These are phyloP conservation scores for Eupithecia subfuscata DNA, from an alignment of 2,888 invertebrate genomes.

Conservation along the genomic window DNA sequence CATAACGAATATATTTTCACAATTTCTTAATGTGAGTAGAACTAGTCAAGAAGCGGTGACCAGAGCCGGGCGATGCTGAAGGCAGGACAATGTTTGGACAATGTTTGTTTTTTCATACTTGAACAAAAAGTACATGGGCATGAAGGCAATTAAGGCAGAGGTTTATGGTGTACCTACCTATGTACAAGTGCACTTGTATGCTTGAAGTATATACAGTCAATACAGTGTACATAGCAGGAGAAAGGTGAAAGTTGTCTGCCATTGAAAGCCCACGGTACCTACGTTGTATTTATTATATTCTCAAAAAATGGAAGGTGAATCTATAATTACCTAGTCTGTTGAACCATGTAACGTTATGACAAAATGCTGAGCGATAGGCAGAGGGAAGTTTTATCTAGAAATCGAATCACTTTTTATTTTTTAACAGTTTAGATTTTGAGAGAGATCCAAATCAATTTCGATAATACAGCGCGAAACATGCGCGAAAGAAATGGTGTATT, in stretches of 20 bases:
- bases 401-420: neutral
- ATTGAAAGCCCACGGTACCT: neutral
- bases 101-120: neutral
- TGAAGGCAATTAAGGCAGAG: neutral
- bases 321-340: neutral
- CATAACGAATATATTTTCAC: neutral
- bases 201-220: neutral
- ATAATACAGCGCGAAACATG: neutral
- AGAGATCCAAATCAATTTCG: neutral
- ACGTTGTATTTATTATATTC: neutral
- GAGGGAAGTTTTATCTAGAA: neutral
- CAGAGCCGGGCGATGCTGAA: neutral
- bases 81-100: neutral
- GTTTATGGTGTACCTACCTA: neutral
- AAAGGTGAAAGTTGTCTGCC: slow-evolving; percentile 4
- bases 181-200: neutral
- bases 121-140: neutral
- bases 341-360: neutral
- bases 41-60: neutral
- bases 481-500: too few species aligned
- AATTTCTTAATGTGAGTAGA: neutral
- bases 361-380: neutral
- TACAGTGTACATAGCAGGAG: neutral
- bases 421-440: neutral
- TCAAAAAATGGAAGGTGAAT: neutral